phyloP scores from a whole-genome alignment of 1,140 invertebrate species.

The Pseudomyrmex pallidus region DNA sequence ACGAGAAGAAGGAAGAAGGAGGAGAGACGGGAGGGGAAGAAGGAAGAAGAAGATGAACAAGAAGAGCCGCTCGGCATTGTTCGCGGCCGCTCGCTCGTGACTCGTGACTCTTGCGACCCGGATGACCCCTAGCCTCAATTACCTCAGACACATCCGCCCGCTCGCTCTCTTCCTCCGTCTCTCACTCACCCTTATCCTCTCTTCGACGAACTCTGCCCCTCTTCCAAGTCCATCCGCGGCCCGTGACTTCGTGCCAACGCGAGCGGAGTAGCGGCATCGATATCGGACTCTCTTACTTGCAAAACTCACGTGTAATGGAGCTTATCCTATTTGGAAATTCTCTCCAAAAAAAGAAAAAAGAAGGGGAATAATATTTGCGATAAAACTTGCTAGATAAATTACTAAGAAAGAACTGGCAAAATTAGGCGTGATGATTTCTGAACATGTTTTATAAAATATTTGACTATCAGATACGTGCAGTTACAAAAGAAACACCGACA shows the following conservation, averaged over 20 bases:
- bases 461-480: constrained; percentile 5
- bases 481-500: constrained; percentile 15
- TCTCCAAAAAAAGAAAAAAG: not conserved
- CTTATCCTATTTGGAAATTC: not conserved
- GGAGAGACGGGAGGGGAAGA: not conserved
- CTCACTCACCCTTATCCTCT: constrained; percentile 24
- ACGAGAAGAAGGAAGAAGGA: not conserved
- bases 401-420: not conserved
- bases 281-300: not conserved
- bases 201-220: constrained; percentile 21
- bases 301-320: constrained; percentile 9
- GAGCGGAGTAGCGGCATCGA: not conserved
- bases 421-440: not conserved
- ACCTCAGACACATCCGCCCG: constrained; percentile 84
- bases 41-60: constrained; percentile 50
- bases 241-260: constrained; percentile 48
- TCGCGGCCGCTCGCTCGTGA: constrained; percentile 84
- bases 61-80: constrained; percentile 79
- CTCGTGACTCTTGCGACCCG: constrained; percentile 84
- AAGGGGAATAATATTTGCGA: not conserved
- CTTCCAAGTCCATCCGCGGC: constrained; percentile 31
- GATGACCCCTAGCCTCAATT: constrained; percentile 85
- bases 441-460: not conserved
- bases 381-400: not conserved
- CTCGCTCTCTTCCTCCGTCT: constrained; percentile 65